Conservation (phyloP, 1,140 invertebrate species). For the Brachionus rubens region DNA sequence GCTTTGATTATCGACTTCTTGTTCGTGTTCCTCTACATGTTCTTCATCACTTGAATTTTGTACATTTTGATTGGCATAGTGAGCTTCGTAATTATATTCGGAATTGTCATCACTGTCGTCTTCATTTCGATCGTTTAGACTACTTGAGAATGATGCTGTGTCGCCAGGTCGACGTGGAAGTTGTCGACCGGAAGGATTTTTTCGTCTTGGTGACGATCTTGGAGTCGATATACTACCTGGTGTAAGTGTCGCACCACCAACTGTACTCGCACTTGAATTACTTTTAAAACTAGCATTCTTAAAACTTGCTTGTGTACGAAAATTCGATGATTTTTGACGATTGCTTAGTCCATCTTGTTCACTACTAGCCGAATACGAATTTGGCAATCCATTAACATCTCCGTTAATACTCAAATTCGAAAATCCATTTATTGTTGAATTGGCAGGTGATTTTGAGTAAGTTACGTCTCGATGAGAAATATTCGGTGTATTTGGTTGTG, state of each 20-base stretch:
- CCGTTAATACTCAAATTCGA: slow-evolving; percentile 1
- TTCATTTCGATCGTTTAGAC: slow-evolving; percentile 12
- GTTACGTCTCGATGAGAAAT: background rate
- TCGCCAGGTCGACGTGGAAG: background rate
- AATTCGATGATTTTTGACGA: background rate
- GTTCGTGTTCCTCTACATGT: background rate
- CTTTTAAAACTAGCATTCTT: background rate
- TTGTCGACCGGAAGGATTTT: background rate
- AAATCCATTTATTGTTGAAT: slow-evolving; percentile 22
- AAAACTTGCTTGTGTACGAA: background rate
- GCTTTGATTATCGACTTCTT: background rate
- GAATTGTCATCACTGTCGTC: slow-evolving; percentile 15
- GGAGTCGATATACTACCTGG: background rate
- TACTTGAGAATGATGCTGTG: background rate
- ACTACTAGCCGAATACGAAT: slow-evolving; percentile 9
- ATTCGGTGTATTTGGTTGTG: background rate
- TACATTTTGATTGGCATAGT: background rate
- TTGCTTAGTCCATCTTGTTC: background rate
- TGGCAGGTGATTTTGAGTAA: background rate
- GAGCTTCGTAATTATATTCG: slow-evolving; percentile 13
- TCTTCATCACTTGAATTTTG: slow-evolving; percentile 21
- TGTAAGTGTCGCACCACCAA: background rate
- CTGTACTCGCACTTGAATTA: slow-evolving; percentile 18
- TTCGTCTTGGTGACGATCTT: background rate
- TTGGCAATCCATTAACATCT: background rate